phyloP scores from a whole-genome alignment of 1,140 invertebrate genomes.

The Maconellicoccus hirsutus region DNA sequence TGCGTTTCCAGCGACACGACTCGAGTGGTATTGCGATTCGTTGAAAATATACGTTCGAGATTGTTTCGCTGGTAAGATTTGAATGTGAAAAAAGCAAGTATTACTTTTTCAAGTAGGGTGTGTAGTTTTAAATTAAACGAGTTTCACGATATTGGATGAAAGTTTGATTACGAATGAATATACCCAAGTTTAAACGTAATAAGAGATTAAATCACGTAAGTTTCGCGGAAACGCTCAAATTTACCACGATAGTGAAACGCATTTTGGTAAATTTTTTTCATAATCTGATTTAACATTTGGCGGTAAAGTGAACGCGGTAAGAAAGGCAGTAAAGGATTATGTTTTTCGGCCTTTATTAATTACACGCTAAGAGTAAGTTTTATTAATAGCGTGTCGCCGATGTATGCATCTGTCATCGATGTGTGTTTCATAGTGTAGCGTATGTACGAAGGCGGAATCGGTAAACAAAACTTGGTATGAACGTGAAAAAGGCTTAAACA shows the following conservation, averaged over 20 bases:
- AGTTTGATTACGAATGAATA: conserved; percentile 9
- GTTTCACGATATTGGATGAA: not conserved
- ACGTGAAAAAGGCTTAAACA: not conserved
- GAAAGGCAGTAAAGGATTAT: not conserved
- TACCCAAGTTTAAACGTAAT: too few species aligned
- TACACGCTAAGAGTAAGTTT: not conserved
- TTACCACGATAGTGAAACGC: too few species aligned
- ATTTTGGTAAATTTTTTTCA: not conserved
- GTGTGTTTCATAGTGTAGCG: not conserved
- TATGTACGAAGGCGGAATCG: not conserved
- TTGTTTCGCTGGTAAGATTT: too few species aligned
- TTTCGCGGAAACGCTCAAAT: not conserved
- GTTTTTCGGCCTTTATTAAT: not conserved
- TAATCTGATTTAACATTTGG: not conserved
- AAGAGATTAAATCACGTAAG: too few species aligned
- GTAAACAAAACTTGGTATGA: not conserved
- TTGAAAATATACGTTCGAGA: too few species aligned
- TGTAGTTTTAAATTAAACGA: too few species aligned
- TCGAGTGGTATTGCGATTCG: too few species aligned
- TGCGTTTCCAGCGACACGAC: too few species aligned
- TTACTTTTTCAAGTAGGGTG: too few species aligned
- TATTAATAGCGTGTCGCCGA: not conserved
- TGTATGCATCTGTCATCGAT: not conserved
- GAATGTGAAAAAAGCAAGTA: too few species aligned
- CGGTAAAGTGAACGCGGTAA: not conserved